phyloP scores from a whole-genome alignment of 2,797 vertebrate species.

The Lagodon rhomboides region DNA sequence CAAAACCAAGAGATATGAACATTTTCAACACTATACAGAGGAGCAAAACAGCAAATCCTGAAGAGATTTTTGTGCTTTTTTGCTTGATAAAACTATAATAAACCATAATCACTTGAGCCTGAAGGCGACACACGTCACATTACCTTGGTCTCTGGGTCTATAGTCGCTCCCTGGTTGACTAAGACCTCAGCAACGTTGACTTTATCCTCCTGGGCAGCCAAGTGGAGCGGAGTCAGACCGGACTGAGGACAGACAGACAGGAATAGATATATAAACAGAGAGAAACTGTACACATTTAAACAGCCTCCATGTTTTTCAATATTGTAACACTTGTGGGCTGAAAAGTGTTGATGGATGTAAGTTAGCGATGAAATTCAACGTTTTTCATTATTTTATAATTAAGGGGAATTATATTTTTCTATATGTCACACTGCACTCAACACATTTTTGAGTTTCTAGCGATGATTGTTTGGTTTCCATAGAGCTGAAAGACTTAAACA shows the following conservation, averaged over 20 bases:
- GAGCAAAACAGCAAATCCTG: not conserved
- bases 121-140: rapidly evolving
- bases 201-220: slow-evolving; percentile 97
- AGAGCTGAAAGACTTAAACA: no score
- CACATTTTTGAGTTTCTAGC: no score
- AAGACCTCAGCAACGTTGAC: slow-evolving; percentile 97
- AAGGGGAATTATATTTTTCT: no score
- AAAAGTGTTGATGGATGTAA: no score
- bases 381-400: no score
- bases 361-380: no score
- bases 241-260: slow-evolving; percentile 83
- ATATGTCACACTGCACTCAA: no score
- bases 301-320: no score
- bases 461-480: no score
- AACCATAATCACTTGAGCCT: not conserved
- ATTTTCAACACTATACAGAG: no score
- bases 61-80: not conserved
- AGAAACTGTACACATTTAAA: no score
- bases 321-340: no score
- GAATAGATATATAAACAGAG: not conserved
- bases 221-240: slow-evolving; percentile 94
- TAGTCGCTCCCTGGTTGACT: slow-evolving; percentile 91
- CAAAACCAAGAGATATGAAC: not conserved
- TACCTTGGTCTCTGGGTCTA: slow-evolving; percentile 96
- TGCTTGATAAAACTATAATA: not conserved